Evolutionary conservation across 2,888 invertebrate species (phyloP), one percentile per base, ranked within the genome.

Genomic region (Agrochola macilenta): DNA sequence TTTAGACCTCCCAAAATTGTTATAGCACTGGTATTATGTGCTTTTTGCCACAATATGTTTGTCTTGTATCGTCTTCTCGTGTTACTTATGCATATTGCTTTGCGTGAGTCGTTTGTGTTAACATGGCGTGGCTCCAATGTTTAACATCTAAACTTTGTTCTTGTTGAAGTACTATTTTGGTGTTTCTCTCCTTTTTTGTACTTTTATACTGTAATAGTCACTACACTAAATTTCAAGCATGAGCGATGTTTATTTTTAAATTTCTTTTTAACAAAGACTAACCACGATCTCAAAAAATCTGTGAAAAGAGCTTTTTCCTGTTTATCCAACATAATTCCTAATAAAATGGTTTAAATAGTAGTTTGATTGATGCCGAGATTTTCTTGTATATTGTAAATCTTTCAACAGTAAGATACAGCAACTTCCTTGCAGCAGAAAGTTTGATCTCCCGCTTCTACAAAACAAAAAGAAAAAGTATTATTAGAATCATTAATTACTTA

Each of bases 1-100:
- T 92, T 92, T 92, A 92, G 92, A 92, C 91, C 90, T 92, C 91
- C 92, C 91, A 88, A 91, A 92, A 91, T 90, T 91, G 89, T 90
- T 92, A 90, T 89, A 86, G 90, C 89, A 83, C 90, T 89, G 84
- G 85, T 88, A 85, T 89, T 89, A 86, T 87, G 84, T 87, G 83
- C 85, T 88, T 89, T 87, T 88, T 87, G 86, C 85, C 82, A 88
- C 89, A 88, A 89, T 88, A 88, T 89, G 88, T 88, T 89, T 85
- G 83, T 89, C 76, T 78, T 87, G 82, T 78, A 85, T 85, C 76
- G 76, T 81, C 66, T 75, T 76, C 78, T 74, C 74, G 69, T 81
- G 74, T 88, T 86, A 81, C 80, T 80, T 85, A 88, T 78, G 79
- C 76, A 82, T 87, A 83, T 83, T 85, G 72, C 76, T 78, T 72